A percentile compares a stretch with the other conserved stretches of the same genome.
phyloP scores from a whole-genome alignment of 2,888 invertebrate genomes.

The Andrena marginata region DNA sequence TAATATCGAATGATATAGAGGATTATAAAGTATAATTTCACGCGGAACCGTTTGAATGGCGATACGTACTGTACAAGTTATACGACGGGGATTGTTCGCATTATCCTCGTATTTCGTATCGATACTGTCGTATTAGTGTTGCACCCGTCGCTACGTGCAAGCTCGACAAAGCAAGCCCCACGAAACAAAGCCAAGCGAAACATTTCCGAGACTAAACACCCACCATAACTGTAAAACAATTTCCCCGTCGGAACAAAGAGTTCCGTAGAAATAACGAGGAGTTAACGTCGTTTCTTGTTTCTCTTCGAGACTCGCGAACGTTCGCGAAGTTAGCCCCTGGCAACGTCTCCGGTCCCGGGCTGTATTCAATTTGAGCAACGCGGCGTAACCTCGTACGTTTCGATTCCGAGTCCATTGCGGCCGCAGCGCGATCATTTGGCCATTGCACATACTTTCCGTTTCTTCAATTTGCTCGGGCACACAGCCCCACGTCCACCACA shows the following conservation, averaged over 20 bases:
- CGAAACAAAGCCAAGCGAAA: not conserved
- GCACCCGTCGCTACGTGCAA: not conserved
- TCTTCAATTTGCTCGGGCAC: slow-evolving; percentile 46
- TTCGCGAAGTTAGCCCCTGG: not conserved
- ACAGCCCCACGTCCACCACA: not conserved
- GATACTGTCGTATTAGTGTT: not conserved
- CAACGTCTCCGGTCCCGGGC: not conserved
- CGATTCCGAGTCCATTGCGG: slow-evolving; percentile 28
- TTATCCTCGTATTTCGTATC: not conserved
- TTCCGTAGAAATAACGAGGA: slow-evolving; percentile 23
- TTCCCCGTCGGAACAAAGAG: not conserved
- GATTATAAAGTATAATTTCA: not conserved
- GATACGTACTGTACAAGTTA: not conserved
- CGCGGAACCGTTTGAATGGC: not conserved
- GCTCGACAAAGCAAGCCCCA: not conserved
- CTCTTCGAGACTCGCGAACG: not conserved
- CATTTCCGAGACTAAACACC: slow-evolving; percentile 18
- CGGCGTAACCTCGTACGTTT: slow-evolving; percentile 22
- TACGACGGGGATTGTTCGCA: not conserved
- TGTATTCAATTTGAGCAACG: slow-evolving; percentile 20
- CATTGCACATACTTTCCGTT: slow-evolving; percentile 55
- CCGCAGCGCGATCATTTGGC: slow-evolving; percentile 37
- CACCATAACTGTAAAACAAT: slow-evolving; percentile 19
- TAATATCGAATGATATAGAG: not conserved
- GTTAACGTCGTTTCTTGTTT: slow-evolving; percentile 11